These are phyloP conservation scores for Apamea anceps DNA, from an alignment of 2,888 invertebrate genomes.

Conservation along the genomic window DNA sequence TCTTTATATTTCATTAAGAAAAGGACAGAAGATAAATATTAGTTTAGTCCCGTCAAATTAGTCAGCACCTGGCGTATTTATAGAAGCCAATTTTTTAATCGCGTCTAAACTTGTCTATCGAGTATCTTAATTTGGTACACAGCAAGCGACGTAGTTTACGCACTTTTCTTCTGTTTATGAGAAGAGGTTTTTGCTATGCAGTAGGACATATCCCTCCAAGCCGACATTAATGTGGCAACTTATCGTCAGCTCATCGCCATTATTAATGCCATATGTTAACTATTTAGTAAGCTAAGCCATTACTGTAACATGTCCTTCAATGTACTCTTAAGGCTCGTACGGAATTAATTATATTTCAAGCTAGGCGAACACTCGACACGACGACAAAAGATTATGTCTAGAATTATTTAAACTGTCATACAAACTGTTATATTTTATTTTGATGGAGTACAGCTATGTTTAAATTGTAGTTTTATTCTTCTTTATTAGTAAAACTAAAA, in stretches of 20 bases:
- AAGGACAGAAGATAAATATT: too few species aligned
- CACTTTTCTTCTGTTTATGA: background rate
- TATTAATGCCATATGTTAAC: background rate
- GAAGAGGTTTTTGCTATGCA: background rate
- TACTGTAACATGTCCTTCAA: conserved; percentile 35
- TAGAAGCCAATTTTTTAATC: too few species aligned
- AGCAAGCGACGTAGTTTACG: background rate
- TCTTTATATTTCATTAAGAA: too few species aligned
- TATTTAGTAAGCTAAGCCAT: conserved; percentile 34
- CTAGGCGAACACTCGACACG: background rate
- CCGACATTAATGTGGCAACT: background rate
- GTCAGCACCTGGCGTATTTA: too few species aligned
- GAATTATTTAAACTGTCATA: background rate
- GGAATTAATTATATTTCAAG: conserved; percentile 22
- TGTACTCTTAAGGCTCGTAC: conserved; percentile 8
- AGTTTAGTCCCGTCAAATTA: too few species aligned
- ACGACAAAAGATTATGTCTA: background rate
- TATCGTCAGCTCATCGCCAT: conserved; percentile 4
- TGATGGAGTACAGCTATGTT: background rate
- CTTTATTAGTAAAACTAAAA: background rate
- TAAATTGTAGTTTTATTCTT: background rate
- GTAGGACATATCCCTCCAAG: background rate
- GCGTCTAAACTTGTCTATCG: too few species aligned
- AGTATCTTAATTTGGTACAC: background rate
- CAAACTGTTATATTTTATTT: background rate